Conservation (phyloP, 2,888 invertebrate species). For the Ligdia adustata region DNA sequence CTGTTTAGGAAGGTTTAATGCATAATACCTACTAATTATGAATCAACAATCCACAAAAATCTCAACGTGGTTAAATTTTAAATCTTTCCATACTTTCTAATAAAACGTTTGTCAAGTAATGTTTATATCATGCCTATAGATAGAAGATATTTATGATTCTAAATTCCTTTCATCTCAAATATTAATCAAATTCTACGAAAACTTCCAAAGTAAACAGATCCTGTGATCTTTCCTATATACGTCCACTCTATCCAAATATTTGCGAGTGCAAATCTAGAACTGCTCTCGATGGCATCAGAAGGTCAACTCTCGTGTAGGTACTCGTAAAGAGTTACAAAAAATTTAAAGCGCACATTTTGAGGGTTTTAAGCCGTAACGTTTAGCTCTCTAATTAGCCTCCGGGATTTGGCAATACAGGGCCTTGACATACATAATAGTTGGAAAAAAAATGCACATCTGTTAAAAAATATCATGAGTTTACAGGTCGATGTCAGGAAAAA, state of each 20-base stretch:
- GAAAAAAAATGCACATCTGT: constrained; percentile 56
- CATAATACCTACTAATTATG: too few relatives aligned
- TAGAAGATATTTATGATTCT: too few relatives aligned
- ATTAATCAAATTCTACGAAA: constrained; percentile 32
- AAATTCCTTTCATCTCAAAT: constrained; percentile 30
- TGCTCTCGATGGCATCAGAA: constrained; percentile 26
- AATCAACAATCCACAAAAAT: too few relatives aligned
- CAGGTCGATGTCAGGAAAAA: constrained; percentile 64
- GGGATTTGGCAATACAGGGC: constrained; percentile 41
- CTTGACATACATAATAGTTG: constrained; percentile 62
- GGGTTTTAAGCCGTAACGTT: constrained; percentile 31
- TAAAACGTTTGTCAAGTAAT: too few relatives aligned
- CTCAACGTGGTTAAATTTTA: too few relatives aligned
- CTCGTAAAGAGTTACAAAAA: constrained; percentile 30
- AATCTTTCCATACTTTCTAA: too few relatives aligned
- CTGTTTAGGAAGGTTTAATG: neutral
- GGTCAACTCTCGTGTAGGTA: constrained; percentile 15
- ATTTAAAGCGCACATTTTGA: constrained; percentile 28
- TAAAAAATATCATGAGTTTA: constrained; percentile 48
- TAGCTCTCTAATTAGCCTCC: constrained; percentile 37
- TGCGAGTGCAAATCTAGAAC: constrained; percentile 36
- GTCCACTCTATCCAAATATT: constrained; percentile 45
- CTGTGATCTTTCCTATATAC: constrained; percentile 46
- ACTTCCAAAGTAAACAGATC: constrained; percentile 48
- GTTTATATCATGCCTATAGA: too few relatives aligned